Base-by-base conservation (phyloP, 37 sponge, comb jelly and placozoan species). In the Oscarella lobularis region DNA sequence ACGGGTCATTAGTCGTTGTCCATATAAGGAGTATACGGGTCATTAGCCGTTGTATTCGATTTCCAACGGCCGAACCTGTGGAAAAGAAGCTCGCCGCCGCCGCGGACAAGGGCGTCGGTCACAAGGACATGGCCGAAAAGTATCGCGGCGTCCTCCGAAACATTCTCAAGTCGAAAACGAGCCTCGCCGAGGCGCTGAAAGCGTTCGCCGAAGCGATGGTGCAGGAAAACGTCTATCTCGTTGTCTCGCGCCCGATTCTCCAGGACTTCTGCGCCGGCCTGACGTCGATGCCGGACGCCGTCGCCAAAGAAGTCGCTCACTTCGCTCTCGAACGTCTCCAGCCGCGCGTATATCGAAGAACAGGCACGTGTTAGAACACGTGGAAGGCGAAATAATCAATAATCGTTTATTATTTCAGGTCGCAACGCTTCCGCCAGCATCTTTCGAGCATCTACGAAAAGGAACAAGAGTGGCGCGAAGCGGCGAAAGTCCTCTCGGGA, bases 391-490 rank as follows among this genome's bases (percentile, higher is more conserved):
- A n/a, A n/a, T n/a, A 31, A 31, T 70, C 14, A 70, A 35, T 70
- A 29, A 29, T 14, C 27, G 14, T 29, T 27, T 27, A 20, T 70
- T 29, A 9, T 70, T 14, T n/a, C 27, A 70, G 36, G 73, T 31
- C 20, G 32, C 36, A 31, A 35, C 36, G 14, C 35, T 70, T n/a
- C 0, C 66, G 90, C 31, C 69, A 83, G 1, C 82, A 76, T 30
- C 66, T 95, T 81, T 80, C 92, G 0, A 78, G 77, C 38, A 78
- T 90, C 1, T 84, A 82, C 38, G 96, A 91, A 65, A 79, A 73
- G 1, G 90, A 88, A 38, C 83, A 90, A 35, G 66, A 91, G 27
- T 95, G 84, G 82, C 41, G 73, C 20, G 67, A 81, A 38, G 88
- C 90, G 79, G 96, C 92, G 31, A 74, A 76, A 37, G 72, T 85